Conservation (phyloP, 2,113 vertebrate species). For the Bambusicola thoracicus region DNA sequence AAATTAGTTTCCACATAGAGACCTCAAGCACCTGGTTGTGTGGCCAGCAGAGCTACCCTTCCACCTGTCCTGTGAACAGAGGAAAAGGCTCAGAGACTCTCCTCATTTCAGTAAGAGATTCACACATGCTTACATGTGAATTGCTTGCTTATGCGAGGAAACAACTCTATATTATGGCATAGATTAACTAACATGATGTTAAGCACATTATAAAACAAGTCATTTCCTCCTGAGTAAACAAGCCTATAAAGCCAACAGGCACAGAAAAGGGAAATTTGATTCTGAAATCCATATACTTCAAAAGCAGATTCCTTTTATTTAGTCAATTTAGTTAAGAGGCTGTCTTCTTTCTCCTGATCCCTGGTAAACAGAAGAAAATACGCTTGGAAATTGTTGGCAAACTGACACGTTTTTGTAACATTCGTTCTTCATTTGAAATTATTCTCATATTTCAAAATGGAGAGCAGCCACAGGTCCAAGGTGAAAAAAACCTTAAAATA, state of each 20-base stretch:
- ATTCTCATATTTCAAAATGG: background rate
- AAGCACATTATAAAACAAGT: constrained; percentile 71
- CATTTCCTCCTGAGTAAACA: constrained; percentile 66
- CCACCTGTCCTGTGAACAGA: background rate
- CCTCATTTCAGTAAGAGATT: background rate
- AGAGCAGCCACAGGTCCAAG: background rate
- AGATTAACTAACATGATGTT: constrained; percentile 67
- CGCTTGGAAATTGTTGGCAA: constrained; percentile 15
- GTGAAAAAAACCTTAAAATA: background rate
- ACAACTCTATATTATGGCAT: constrained; percentile 15
- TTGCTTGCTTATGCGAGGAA: constrained; percentile 36
- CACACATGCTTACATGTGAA: background rate
- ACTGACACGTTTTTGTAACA: background rate
- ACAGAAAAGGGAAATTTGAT: constrained; percentile 69
- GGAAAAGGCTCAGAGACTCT: background rate
- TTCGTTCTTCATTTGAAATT: constrained; percentile 2
- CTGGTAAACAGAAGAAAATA: constrained; percentile 56
- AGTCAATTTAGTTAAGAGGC: constrained; percentile 50
- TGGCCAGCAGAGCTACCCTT: background rate
- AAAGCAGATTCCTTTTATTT: constrained; percentile 69
- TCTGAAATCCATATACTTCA: constrained; percentile 67
- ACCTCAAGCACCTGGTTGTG: background rate
- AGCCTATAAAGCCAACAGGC: constrained; percentile 66
- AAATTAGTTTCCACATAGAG: background rate
- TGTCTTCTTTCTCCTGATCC: constrained; percentile 49